These are phyloP conservation scores for Ormyrus rosae DNA, from an alignment of 2,888 invertebrate genomes.

Conservation along the genomic window DNA sequence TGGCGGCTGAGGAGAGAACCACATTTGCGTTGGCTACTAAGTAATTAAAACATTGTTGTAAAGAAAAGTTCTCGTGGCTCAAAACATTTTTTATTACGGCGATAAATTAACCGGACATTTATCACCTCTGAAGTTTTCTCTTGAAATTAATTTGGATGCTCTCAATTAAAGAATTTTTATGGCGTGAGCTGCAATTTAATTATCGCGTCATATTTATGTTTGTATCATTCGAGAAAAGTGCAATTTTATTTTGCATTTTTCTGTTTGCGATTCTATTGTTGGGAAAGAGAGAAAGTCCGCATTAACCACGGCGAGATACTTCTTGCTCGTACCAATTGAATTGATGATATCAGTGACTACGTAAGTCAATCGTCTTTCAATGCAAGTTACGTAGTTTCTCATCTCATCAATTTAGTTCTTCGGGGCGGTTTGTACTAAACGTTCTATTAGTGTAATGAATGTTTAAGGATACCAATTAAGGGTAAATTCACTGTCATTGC, in stretches of 20 bases:
- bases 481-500: neutral
- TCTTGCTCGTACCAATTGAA: constrained; percentile 26
- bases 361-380: constrained; percentile 38
- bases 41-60: too few species aligned
- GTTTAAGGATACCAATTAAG: neutral
- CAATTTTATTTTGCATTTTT: constrained; percentile 15
- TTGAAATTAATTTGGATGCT: neutral
- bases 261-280: constrained; percentile 43
- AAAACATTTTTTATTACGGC: too few species aligned
- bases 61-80: too few species aligned
- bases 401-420: constrained; percentile 32
- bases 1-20: too few species aligned
- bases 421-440: neutral
- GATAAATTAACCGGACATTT: constrained; percentile 3
- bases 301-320: constrained; percentile 4
- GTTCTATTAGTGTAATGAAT: neutral
- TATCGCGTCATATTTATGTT: neutral
- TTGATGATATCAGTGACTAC: constrained; percentile 42
- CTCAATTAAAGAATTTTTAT: constrained; percentile 8
- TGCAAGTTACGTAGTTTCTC: constrained; percentile 16
- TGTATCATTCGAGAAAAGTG: constrained; percentile 13
- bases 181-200: neutral
- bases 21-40: too few species aligned
- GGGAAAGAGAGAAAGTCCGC: constrained; percentile 47
- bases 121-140: neutral